Base-by-base conservation (phyloP, 2,113 vertebrate genomes). In the Phoxinus phoxinus region DNA sequence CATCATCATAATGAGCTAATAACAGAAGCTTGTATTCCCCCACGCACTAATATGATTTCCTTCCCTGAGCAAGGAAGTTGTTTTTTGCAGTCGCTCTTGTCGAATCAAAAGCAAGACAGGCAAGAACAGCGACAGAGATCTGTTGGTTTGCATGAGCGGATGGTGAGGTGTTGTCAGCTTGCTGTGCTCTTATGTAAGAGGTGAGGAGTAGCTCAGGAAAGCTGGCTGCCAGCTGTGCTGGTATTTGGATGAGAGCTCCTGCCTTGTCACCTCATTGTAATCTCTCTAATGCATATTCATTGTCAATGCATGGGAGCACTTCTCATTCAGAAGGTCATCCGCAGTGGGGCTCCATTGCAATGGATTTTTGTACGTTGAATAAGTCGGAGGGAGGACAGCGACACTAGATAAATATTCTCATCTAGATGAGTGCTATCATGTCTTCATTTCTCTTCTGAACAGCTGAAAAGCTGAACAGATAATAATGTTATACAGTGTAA, bases 251-350 rank as follows among this genome's bases (percentile, higher is more conserved):
- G 85, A 82, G 91, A 92, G 92, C 92, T 91, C 87, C 90, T 87
- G 87, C 86, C 88, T 91, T 92, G 90, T 93, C 89, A 92, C 92
- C 91, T 89, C 23, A 84, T 87, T 91, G 92, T 94, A 93, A 93
- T 93, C 93, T 77, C 90, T 78, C 90, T 88, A 87, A 91, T 91
- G 89, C 89, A 92, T 91, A 93, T 93, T 93, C 90, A 92, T 91
- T 92, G 89, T 86, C 85, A 84, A 90, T 92, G 87, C 87, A 92
- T 91, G 87, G 90, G 88, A 92, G 92, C 89, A 89, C 89, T 88
- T 88, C 87, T 91, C 91, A 90, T 90, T 89, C 90, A 44, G 87
- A 90, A 90, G 89, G 89, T 90, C 89, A 88, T 84, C 87, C 85
- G 76, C 87, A 85, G 84, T 85, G 89, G 89, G 89, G 84, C 79